Percentiles rank a stretch among this genome's conserved stretches.
Conservation (phyloP, 2,797 vertebrate species). For the Peromyscus eremicus region DNA sequence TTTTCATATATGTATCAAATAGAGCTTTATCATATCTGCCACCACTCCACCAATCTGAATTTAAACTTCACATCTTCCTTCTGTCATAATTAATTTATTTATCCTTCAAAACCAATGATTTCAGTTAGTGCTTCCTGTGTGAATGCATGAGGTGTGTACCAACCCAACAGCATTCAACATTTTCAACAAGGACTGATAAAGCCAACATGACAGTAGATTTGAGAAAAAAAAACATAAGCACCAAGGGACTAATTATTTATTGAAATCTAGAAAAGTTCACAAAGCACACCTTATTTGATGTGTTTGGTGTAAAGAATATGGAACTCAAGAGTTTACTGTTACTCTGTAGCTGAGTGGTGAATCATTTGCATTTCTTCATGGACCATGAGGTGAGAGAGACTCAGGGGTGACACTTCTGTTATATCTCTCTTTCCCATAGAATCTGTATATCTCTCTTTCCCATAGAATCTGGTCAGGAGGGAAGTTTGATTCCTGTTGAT, state of each 20-base stretch:
- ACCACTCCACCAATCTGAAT: neutral
- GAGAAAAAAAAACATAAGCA: neutral
- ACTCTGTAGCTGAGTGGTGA: neutral
- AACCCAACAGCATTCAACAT: neutral
- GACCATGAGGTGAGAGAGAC: neutral
- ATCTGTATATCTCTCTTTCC: neutral
- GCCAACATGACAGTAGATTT: neutral
- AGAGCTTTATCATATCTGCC: neutral
- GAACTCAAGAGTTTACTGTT: neutral
- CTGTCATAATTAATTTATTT: neutral
- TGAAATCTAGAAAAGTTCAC: too few relatives aligned
- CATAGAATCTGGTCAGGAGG: neutral
- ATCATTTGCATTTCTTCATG: neutral
- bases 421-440: neutral
- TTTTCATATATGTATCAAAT: neutral
- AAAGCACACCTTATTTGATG: neutral
- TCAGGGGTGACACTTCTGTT: neutral
- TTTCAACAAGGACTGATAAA: neutral
- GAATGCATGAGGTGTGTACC: rapidly evolving
- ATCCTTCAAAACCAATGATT: neutral
- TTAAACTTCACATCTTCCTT: neutral
- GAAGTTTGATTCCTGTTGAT: neutral
- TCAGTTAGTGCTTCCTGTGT: neutral
- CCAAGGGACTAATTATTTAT: neutral
- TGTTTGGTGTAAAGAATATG: neutral